Percentiles rank a stretch among this genome's conserved stretches.
Evolutionary conservation across 2,888 invertebrate species (phyloP).

Genomic region (Amaurobius ferox): DNA sequence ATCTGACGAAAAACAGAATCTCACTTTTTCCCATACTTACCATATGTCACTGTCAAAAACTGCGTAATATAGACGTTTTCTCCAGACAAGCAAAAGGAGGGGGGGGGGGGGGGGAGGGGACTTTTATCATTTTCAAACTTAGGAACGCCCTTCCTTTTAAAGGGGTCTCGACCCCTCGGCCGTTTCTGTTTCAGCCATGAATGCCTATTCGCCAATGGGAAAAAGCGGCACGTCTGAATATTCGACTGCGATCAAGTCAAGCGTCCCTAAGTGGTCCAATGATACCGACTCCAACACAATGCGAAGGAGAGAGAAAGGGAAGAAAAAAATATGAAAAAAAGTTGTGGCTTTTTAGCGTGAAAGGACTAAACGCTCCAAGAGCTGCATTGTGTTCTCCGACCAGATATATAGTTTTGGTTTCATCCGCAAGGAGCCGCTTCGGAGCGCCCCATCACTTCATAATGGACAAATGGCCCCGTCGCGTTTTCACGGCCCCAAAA

Average conservation of each 20-base stretch:
- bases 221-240: neutral
- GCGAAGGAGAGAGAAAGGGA: neutral
- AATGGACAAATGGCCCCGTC: conserved; percentile 30
- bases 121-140: neutral
- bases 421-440: conserved; percentile 29
- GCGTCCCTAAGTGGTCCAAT: conserved; percentile 66
- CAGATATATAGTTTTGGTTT: conserved; percentile 68
- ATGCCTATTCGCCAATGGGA: neutral
- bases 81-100: neutral
- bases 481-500: conserved; percentile 15
- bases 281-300: conserved; percentile 13
- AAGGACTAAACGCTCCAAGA: conserved; percentile 10
- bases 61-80: conserved; percentile 7
- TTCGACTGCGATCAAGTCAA: conserved; percentile 52
- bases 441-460: conserved; percentile 57
- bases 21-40: neutral
- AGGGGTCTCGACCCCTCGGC: neutral
- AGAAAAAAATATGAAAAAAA: conserved; percentile 19
- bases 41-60: neutral
- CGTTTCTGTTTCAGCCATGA: conserved; percentile 5
- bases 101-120: neutral
- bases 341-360: conserved; percentile 56
- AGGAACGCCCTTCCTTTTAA: neutral
- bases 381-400: conserved; percentile 24
- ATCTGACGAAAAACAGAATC: conserved; percentile 1